Conservation (phyloP, 2,113 vertebrate genomes). For the Clarias batrachus region DNA sequence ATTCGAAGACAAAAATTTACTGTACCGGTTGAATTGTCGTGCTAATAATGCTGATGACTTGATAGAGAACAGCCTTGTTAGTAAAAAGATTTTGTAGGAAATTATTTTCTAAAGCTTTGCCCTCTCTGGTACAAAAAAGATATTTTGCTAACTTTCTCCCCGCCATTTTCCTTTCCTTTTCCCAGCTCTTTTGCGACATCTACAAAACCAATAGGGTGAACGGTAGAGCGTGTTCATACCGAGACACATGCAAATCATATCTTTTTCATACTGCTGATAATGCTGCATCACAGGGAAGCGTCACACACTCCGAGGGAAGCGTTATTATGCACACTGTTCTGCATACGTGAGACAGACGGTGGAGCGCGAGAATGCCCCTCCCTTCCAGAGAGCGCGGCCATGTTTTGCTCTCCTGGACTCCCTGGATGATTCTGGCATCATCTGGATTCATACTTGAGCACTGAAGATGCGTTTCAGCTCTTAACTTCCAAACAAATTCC, state of each 20-base stretch:
- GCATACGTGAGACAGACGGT: neutral
- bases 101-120: too few species aligned
- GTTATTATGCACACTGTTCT: neutral
- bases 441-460: neutral
- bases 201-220: neutral
- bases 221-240: neutral
- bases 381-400: too few species aligned
- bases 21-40: too few species aligned
- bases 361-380: neutral
- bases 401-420: neutral
- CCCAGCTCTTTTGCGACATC: neutral
- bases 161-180: neutral
- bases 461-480: neutral
- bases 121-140: too few species aligned
- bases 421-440: neutral
- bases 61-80: neutral
- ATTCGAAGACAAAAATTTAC: conserved; percentile 13
- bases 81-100: neutral
- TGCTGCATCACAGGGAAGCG: neutral
- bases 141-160: neutral
- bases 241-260: too few species aligned
- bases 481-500: neutral
- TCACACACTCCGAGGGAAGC: neutral
- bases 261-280: too few species aligned
- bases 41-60: conserved; percentile 9